Base-by-base conservation (phyloP, 2,888 invertebrate genomes). In the Lathronympha strigana region DNA sequence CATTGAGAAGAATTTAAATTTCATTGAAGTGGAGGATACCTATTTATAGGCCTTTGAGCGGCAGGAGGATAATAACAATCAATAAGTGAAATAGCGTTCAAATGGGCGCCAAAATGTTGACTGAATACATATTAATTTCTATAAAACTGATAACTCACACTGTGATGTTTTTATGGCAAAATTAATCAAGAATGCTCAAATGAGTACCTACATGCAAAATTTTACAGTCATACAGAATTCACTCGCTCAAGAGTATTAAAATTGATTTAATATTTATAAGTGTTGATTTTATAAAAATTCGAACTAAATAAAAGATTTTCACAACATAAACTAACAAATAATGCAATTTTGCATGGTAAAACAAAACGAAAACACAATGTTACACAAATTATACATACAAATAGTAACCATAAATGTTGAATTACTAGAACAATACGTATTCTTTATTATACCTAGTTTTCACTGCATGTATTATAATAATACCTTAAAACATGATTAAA, bases 31-130 rank as follows among this genome's bases (percentile, higher is more conserved):
- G n/a, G n/a, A n/a, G n/a, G n/a, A n/a, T n/a, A n/a, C n/a, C n/a
- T n/a, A n/a, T n/a, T n/a, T n/a, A n/a, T n/a, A n/a, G n/a, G n/a
- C n/a, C n/a, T n/a, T n/a, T n/a, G n/a, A n/a, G n/a, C n/a, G n/a
- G n/a, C n/a, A n/a, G n/a, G n/a, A n/a, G n/a, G n/a, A n/a, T n/a
- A n/a, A n/a, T n/a, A n/a, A n/a, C n/a, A n/a, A 31, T 31, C 19
- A 11, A n/a, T 49, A 23, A 36, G 19, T 21, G 1, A 45, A 33
- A 31, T 33, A 23, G n/a, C 38, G 76, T 78, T 76, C 75, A 70
- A 75, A 77, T 77, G 76, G 79, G 77, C 25, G 64, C 72, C 69
- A 69, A 67, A 66, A 67, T 55, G 69, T 66, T 66, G 71, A 72
- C 45, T 17, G 31, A 60, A 45, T 36, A 36, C 17, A 47, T 49